Conservation (phyloP, 2,888 invertebrate species). For the Hoplodrina blanda region DNA sequence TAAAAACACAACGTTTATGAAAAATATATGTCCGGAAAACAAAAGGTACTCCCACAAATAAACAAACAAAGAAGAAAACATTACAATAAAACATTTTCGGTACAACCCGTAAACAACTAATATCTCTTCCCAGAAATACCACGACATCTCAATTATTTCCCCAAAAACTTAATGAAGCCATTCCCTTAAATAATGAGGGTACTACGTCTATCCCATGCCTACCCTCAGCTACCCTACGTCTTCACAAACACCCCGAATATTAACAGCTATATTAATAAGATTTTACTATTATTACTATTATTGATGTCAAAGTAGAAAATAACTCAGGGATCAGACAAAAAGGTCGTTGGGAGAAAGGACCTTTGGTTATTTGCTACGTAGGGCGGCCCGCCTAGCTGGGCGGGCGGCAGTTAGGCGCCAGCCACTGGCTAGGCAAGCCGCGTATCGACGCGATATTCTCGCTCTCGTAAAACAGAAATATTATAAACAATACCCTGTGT, state of each 20-base stretch:
- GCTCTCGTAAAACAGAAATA: slow-evolving; percentile 58
- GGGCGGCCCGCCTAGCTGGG: slow-evolving; percentile 55
- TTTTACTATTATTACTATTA: slow-evolving; percentile 39
- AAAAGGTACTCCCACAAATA: background rate
- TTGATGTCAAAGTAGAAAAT: slow-evolving; percentile 44
- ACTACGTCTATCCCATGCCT: slow-evolving; percentile 3
- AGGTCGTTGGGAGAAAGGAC: slow-evolving; percentile 62
- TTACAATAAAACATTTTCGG: slow-evolving; percentile 20
- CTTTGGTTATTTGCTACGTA: slow-evolving; percentile 54
- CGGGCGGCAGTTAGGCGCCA: slow-evolving; percentile 78
- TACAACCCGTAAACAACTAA: slow-evolving; percentile 13
- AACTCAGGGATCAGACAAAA: slow-evolving; percentile 54
- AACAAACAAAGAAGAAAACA: background rate
- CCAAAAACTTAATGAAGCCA: slow-evolving; percentile 46
- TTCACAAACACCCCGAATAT: slow-evolving; percentile 38
- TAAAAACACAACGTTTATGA: slow-evolving; percentile 4
- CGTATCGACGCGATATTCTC: slow-evolving; percentile 33
- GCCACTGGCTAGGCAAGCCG: slow-evolving; percentile 61
- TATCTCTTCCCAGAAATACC: slow-evolving; percentile 5
- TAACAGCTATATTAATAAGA: slow-evolving; percentile 29
- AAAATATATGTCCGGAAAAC: slow-evolving; percentile 18
- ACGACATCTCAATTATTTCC: slow-evolving; percentile 37
- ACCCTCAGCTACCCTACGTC: background rate
- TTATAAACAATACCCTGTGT: slow-evolving; percentile 53
- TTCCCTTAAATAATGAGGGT: slow-evolving; percentile 37